phyloP scores from a whole-genome alignment of 2,888 invertebrate genomes.

The Cheilosia soror region DNA sequence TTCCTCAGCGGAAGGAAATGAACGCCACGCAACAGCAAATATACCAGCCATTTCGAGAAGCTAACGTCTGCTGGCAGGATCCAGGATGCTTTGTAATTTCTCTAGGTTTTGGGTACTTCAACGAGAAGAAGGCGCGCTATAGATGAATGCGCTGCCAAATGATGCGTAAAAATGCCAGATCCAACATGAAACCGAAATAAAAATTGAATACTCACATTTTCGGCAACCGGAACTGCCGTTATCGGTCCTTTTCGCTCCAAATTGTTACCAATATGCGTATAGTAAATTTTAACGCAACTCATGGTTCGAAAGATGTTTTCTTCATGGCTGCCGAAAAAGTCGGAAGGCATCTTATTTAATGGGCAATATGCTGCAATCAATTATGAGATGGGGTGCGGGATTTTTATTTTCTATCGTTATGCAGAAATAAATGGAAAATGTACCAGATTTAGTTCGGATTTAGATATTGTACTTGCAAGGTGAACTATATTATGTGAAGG shows the following conservation, averaged over 20 bases:
- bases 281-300: constrained; percentile 46
- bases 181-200: constrained; percentile 61
- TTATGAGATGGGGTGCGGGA: constrained; percentile 20
- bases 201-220: constrained; percentile 63
- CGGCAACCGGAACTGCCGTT: constrained; percentile 59
- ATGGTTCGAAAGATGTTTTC: constrained; percentile 40
- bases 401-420: constrained; percentile 4
- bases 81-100: constrained; percentile 10
- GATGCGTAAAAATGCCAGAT: constrained; percentile 66
- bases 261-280: constrained; percentile 42
- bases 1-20: constrained; percentile 26
- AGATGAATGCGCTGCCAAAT: constrained; percentile 59
- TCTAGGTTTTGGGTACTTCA: background rate
- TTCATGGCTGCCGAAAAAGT: constrained; percentile 17
- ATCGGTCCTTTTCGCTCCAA: constrained; percentile 29
- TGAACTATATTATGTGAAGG: too few species aligned
- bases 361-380: constrained; percentile 63
- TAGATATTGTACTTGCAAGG: too few species aligned
- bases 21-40: constrained; percentile 17
- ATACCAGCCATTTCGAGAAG: constrained; percentile 3
- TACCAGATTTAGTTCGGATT: too few species aligned
- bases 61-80: background rate
- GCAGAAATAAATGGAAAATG: background rate
- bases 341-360: constrained; percentile 59
- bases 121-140: constrained; percentile 15